These are phyloP conservation scores for Phocoena sinus DNA, from an alignment of 2,113 vertebrate species.

Conservation along the genomic window DNA sequence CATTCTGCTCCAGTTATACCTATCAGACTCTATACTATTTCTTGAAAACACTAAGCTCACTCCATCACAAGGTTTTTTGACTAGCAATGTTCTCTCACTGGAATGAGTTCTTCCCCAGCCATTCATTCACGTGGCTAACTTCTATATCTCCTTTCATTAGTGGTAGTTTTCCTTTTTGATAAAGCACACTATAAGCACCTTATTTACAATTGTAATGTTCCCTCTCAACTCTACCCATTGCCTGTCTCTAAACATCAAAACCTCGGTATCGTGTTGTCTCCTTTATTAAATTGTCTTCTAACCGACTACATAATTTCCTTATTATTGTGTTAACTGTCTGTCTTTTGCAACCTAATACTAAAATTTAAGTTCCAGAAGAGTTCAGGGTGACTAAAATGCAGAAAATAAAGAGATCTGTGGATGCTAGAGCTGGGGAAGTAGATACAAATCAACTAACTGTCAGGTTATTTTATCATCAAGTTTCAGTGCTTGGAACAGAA, in stretches of 20 bases:
- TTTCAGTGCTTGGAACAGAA: neutral
- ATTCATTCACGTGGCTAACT: neutral
- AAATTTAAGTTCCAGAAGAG: neutral
- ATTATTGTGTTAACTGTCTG: neutral
- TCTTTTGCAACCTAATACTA: neutral
- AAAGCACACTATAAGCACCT: neutral
- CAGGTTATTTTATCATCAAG: neutral
- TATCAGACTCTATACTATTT: neutral
- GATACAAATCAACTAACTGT: neutral
- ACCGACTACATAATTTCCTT: neutral
- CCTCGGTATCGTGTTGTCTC: neutral
- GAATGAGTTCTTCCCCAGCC: neutral
- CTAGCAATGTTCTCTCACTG: too few species aligned
- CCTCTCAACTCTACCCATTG: neutral
- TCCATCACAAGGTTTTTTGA: neutral
- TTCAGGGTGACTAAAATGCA: neutral
- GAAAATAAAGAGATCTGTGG: neutral
- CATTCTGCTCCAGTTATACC: too few species aligned
- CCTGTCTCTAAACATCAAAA: neutral
- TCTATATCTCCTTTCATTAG: neutral
- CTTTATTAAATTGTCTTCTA: neutral
- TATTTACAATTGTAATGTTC: neutral
- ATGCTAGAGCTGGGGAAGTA: neutral
- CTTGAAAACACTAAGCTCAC: neutral
- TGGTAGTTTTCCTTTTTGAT: neutral